Base-by-base conservation (phyloP, 2,888 invertebrate genomes). In the Eueremaeus valkanovi region DNA sequence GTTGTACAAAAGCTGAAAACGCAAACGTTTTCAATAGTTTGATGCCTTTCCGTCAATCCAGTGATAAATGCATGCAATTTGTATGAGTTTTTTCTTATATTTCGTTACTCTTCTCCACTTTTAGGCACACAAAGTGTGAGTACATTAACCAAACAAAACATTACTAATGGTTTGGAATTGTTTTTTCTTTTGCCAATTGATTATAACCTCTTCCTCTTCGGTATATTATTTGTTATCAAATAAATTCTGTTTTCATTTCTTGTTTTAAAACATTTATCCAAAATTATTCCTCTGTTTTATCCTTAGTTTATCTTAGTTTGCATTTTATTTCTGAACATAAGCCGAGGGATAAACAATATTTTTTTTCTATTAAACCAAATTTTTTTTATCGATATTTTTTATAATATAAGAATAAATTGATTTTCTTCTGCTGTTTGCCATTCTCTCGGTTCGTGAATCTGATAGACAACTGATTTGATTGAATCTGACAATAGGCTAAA, bases 1-100 rank as follows among this genome's bases (percentile, higher is more conserved):
- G 24, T 24, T 55, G 33, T 31, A 33, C 31, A 61, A 21, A 33
- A 61, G 31, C 31, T 61, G 21, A 6, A 61, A 61, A 61, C 61
- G 61, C 61, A 61, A 61, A 61, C 31, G 61, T 61, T 61, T 61
- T 61, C 61, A 31, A 61, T 61, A 16, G 29, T 61, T 31, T 61
- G 29, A 29, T 61, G 31, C 6, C 21, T 51, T 21, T 13, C 29
- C 61, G 61, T 61, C 61, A 61, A 61, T 61, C n/a, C 51, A 31
- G 9, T 61, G 61, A 61, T 61, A 61, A 61, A 61, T 61, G 61
- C 13, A 18, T 61, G 3, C 61, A 61, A 61, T 61, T 61, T 61
- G 31, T 61, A 31, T 31, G 31, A 61, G 18, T 13, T 51, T 21
- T 3, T 51, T 51, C n/a, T 51, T 6, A 3, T 6, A 3, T 6